phyloP scores from a whole-genome alignment of 2,113 vertebrate genomes.

The Rhea americana region DNA sequence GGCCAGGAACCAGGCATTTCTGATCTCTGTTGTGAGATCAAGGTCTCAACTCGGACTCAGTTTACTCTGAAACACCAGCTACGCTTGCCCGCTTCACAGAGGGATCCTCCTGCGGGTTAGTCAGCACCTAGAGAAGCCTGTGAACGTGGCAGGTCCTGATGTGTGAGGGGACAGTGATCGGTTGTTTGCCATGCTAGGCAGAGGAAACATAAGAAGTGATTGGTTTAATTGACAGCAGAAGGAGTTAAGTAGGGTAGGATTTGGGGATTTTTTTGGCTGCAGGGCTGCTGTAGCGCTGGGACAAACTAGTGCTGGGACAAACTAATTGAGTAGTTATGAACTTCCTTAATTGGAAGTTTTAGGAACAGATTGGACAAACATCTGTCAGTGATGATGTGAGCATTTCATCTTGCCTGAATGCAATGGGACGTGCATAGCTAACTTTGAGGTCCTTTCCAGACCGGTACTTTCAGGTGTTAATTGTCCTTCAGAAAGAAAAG shows the following conservation, averaged over 20 bases:
- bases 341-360: neutral
- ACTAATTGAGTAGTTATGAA: rapidly evolving
- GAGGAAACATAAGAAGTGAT: neutral
- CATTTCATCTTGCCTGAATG: neutral
- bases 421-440: neutral
- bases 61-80: neutral
- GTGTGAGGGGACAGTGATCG: neutral
- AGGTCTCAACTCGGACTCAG: neutral
- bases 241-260: neutral
- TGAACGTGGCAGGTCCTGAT: neutral
- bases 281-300: neutral
- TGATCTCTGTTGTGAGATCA: neutral
- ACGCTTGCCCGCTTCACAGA: neutral
- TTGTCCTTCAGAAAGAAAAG: neutral
- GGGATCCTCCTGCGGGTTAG: neutral
- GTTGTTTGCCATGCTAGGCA: neutral
- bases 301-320: neutral
- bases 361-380: neutral
- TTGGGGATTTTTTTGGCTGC: neutral
- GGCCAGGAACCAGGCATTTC: neutral
- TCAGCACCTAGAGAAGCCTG: neutral
- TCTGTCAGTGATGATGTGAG: neutral
- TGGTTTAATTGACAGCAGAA: neutral
- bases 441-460: neutral
- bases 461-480: neutral